These are phyloP conservation scores for Heliopora coerulea DNA, from an alignment of 92 coral and sea anemone species.

Conservation along the genomic window DNA sequence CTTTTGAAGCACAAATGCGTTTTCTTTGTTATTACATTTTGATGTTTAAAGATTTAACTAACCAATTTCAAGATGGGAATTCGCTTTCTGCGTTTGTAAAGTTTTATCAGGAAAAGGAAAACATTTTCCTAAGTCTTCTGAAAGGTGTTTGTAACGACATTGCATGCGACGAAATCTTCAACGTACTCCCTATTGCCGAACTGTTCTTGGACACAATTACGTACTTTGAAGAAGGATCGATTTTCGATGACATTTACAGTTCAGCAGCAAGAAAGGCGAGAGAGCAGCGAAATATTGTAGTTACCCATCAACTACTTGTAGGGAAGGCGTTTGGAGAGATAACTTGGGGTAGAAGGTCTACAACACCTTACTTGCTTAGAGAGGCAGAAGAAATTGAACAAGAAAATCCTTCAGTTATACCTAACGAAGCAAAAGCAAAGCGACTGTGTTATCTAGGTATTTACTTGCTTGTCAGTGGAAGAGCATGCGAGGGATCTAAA, in stretches of 20 bases:
- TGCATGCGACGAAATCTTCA: background rate
- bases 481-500: background rate
- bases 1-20: conserved; percentile 2
- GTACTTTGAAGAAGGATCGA: background rate
- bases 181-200: conserved; percentile 20
- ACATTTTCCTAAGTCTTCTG: conserved; percentile 13
- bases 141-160: conserved; percentile 4
- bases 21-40: conserved; percentile 3
- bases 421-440: conserved; percentile 7
- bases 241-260: conserved; percentile 12
- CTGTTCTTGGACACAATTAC: too few species aligned
- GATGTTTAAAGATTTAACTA: background rate
- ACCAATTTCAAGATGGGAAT: too few species aligned
- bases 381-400: background rate
- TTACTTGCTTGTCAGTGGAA: too few species aligned
- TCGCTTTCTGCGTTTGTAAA: conserved; percentile 21
- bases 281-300: background rate
- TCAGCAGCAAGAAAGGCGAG: conserved; percentile 12
- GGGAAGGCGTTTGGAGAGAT: conserved; percentile 23
- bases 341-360: background rate
- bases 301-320: conserved; percentile 10
- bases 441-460: conserved; percentile 29
- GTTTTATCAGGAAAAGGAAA: conserved; percentile 18
- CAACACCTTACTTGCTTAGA: background rate
- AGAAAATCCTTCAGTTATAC: background rate